Evolutionary conservation across 2,113 vertebrate genomes (phyloP), one percentile per base, ranked within the genome.

Genomic region (Romanogobio albipinnatus): DNA sequence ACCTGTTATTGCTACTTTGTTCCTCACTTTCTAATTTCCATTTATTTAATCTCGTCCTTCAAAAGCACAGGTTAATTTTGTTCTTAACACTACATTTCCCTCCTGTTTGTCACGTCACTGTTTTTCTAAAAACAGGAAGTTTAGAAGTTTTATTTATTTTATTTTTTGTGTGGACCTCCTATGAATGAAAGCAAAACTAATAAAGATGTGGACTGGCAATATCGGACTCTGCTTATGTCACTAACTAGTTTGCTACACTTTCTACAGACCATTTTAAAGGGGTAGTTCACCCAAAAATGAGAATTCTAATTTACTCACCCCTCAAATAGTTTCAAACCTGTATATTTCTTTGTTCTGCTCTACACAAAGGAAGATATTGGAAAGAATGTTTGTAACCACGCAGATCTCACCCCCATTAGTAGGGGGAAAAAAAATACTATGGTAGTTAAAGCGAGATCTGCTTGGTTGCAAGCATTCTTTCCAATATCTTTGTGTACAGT

Each of bases 171-270:
- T 91, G 87, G 92, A 89, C 90, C 90, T 84, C 89, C 89, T 91
- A 84, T 88, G 3, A 36, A 88, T 91, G 74, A 87, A 87, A 86
- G 58, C 45, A 66, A 87, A 88, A 90, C 87, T 91, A 94, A 95
- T 95, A 95, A 95, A 94, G 92, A 91, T 92, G 82, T 93, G 82
- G 88, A 49, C 64, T 82, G 19, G 80, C 80, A 43, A 59, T 62
- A 17, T 9, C 1, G 56, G 29, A n/a, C 15, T 76, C 11, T 33
- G 36, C 45, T 15, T 59, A 1, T 45, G 10, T 73, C 19, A n/a
- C 13, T 74, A 43, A 24, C 45, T 74, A 8, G 7, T 36, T 17
- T 17, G 17, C 45, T 49, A n/a, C 33, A 45, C 1, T 13, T 61
- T 61, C 22, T 47, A 47, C 47, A 47, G 47, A 47, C 47, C 3